Evolutionary conservation across 2,888 invertebrate species (phyloP), one percentile per base, ranked within the genome.

Genomic region (Coelopa pilipes): DNA sequence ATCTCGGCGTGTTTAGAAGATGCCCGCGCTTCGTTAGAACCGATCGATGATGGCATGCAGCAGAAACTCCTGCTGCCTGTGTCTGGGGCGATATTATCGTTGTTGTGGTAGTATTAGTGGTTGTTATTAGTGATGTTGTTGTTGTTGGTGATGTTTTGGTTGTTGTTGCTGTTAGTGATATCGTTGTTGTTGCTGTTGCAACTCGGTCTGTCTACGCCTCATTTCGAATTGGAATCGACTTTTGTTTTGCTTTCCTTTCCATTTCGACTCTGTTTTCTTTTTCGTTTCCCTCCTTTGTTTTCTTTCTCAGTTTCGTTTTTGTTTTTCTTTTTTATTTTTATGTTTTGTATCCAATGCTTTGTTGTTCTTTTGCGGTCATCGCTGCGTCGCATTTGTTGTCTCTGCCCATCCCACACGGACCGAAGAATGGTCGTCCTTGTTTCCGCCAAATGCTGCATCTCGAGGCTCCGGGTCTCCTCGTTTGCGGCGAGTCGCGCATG

Each of bases 341-440:
- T 47, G 13, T 47, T 65, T 9, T 47, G n/a, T 17, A 17, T 47
- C 17, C 47, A 65, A 46, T 65, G 34, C 65, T 59, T 12, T 24
- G 24, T 59, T 11, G 12, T n/a, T n/a, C 47, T 65, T 34, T 12
- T 45, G 45, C 47, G 11, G 17, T 65, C 19, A 19, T 9, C 11
- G 17, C 46, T 45, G 15, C 46, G n/a, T 45, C 12, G n/a, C n/a
- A n/a, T 47, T 17, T 65, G n/a, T 17, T 46, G n/a, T 34, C 34
- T 46, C 19, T 45, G 15, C 19, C 46, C 46, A 13, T 62, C 34
- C n/a, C 15, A 4, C n/a, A 47, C 46, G 47, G 46, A 46, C 17
- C 46, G 17, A n/a, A 65, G 65, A 65, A 65, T 65, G 65, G 46
- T 65, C 46, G 65, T 65, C 65, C 65, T 65, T 65, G 65, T 65